Evolutionary conservation across 2,797 vertebrate species (phyloP).

Genomic region (Tarsius wallacei): DNA sequence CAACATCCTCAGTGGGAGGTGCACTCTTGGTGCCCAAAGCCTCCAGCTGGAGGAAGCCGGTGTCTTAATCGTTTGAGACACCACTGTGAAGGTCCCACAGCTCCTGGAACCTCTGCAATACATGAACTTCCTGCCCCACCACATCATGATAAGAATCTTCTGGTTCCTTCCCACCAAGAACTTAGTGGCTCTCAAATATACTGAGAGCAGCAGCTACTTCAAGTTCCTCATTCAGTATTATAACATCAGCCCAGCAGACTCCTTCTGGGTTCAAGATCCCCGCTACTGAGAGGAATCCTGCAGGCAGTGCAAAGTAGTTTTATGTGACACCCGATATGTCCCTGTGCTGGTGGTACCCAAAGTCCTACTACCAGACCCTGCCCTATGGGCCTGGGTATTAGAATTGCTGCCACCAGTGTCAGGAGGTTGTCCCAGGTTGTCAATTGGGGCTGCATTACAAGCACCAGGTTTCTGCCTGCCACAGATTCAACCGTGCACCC

Average conservation of each 20-base stretch:
- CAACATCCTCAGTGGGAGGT: conserved; percentile 53
- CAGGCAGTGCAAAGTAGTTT: conserved; percentile 97
- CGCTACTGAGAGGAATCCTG: conserved; percentile 98
- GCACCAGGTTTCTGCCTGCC: conserved; percentile 97
- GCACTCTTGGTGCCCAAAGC: conserved; percentile 81
- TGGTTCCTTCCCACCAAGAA: conserved; percentile 95
- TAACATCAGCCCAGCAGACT: conserved; percentile 96
- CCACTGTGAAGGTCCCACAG: conserved; percentile 96
- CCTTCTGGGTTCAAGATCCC: conserved; percentile 97
- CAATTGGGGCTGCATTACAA: conserved; percentile 99
- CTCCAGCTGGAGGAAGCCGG: conserved; percentile 90
- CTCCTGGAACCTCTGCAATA: conserved; percentile 97
- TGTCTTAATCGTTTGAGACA: conserved; percentile 94
- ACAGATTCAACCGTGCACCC: conserved; percentile 95
- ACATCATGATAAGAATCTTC: conserved; percentile 96
- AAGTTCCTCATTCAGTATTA: conserved; percentile 96
- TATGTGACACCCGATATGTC: conserved; percentile 96
- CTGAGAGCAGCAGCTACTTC: conserved; percentile 97
- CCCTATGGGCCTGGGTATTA: conserved; percentile 98
- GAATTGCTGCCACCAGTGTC: conserved; percentile 97
- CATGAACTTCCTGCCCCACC: conserved; percentile 95
- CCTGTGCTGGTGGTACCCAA: conserved; percentile 98
- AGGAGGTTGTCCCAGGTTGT: conserved; percentile 96
- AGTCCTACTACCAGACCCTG: conserved; percentile 97
- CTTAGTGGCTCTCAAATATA: conserved; percentile 97